phyloP scores from a whole-genome alignment of 2,888 invertebrate species.

The Pimpla rufipes region DNA sequence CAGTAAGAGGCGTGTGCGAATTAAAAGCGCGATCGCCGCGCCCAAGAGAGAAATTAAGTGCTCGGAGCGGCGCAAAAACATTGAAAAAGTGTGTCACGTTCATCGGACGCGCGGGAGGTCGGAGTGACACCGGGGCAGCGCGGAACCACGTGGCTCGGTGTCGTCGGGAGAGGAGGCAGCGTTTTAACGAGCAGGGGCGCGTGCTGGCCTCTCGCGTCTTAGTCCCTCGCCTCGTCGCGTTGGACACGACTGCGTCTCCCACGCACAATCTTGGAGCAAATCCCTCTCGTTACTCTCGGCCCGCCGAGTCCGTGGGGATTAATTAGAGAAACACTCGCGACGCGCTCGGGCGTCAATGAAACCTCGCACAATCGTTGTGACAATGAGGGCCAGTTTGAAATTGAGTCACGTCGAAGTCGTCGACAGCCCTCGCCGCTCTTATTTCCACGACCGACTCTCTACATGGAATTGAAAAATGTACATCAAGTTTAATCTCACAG shows the following conservation, averaged over 20 bases:
- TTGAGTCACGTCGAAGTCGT: conserved; percentile 26
- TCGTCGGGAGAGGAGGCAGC: conserved; percentile 34
- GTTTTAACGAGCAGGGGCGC: conserved; percentile 39
- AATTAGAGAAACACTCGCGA: conserved; percentile 57
- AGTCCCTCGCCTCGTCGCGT: conserved; percentile 18
- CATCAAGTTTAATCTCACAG: background rate
- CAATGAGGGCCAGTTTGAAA: conserved; percentile 35
- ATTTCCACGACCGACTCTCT: conserved; percentile 12
- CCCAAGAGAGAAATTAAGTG: conserved; percentile 24
- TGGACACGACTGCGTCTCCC: conserved; percentile 37
- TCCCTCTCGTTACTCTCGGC: conserved; percentile 40
- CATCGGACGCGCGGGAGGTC: background rate
- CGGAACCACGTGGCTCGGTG: conserved; percentile 43
- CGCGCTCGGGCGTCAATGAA: conserved; percentile 43
- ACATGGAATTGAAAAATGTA: background rate
- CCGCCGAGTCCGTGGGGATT: conserved; percentile 50
- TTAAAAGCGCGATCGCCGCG: background rate
- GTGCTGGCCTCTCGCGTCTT: conserved; percentile 42
- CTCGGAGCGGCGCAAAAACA: conserved; percentile 11
- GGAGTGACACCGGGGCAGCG: conserved; percentile 7
- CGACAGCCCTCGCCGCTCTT: conserved; percentile 7
- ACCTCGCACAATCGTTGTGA: conserved; percentile 43
- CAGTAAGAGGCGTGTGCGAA: conserved; percentile 23
- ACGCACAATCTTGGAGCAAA: conserved; percentile 60
- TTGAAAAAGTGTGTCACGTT: conserved; percentile 45